Percentiles rank a stretch among this genome's conserved stretches.
Evolutionary conservation across 2,888 invertebrate species (phyloP).

Genomic region (Coelinius sp.): DNA sequence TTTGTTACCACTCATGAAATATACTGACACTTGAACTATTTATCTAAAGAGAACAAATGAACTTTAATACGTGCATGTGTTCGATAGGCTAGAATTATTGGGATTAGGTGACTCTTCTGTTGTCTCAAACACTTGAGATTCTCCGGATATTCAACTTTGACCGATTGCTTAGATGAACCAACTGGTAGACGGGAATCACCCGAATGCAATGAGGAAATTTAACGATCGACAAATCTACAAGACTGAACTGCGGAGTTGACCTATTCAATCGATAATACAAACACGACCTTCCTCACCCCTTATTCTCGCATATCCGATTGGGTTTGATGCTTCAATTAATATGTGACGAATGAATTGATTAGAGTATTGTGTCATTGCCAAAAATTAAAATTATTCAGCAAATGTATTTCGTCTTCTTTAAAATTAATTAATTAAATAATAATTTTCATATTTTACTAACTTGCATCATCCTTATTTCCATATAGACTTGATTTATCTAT

Average conservation of each 20-base stretch:
- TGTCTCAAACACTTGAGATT: conserved; percentile 4
- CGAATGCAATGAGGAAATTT: not conserved
- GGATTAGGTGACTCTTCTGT: not conserved
- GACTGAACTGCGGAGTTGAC: conserved; percentile 51
- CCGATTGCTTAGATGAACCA: conserved; percentile 29
- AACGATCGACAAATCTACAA: conserved; percentile 34
- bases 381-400: not conserved
- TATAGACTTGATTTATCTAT: no score
- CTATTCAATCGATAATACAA: conserved; percentile 50
- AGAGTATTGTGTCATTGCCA: not conserved
- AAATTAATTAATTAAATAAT: no score
- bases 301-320: conserved; percentile 35
- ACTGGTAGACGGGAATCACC: conserved; percentile 1
- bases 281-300: conserved; percentile 29
- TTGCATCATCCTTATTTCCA: no score
- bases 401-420: not conserved
- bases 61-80: conserved; percentile 15
- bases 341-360: not conserved
- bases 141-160: conserved; percentile 45
- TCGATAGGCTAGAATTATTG: not conserved
- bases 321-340: conserved; percentile 28
- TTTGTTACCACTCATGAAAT: not conserved
- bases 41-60: conserved; percentile 11
- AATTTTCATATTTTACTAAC: no score
- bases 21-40: not conserved